Percentiles rank a stretch among this genome's conserved stretches.
Conservation (phyloP, 2,888 invertebrate species). For the Microctonus brassicae region DNA sequence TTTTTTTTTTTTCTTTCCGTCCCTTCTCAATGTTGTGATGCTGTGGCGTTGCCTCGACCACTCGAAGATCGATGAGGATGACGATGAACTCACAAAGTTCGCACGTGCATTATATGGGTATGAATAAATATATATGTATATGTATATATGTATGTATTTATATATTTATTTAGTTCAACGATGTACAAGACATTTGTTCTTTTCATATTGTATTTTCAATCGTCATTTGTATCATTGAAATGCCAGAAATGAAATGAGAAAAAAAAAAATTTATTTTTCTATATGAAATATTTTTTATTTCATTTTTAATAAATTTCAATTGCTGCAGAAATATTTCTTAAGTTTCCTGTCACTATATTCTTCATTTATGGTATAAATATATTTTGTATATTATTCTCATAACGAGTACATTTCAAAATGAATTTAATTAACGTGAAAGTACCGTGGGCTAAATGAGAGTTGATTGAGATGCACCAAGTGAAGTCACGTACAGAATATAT, state of each 20-base stretch:
- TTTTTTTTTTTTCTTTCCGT: conserved; percentile 2
- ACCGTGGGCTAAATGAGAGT: not conserved
- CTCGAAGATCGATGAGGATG: conserved; percentile 27
- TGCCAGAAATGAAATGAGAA: too few species aligned
- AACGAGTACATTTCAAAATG: not conserved
- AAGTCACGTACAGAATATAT: not conserved
- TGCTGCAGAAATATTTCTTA: too few species aligned
- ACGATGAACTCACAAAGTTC: conserved; percentile 23
- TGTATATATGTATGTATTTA: too few species aligned
- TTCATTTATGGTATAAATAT: not conserved
- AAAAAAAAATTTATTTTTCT: too few species aligned
- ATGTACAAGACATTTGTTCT: not conserved
- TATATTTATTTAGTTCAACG: too few species aligned
- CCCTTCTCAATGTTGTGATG: not conserved
- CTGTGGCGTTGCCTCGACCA: conserved; percentile 8
- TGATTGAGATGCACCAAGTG: not conserved
- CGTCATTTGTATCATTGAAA: not conserved
- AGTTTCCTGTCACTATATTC: too few species aligned
- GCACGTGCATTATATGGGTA: not conserved
- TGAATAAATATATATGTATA: not conserved
- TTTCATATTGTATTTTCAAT: not conserved
- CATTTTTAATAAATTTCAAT: too few species aligned
- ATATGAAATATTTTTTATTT: too few species aligned
- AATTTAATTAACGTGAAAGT: conserved; percentile 4
- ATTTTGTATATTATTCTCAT: not conserved